Percentiles rank a stretch among this genome's conserved stretches.
Evolutionary conservation across 2,113 vertebrate species (phyloP).

Genomic region (Gracilinanus agilis): DNA sequence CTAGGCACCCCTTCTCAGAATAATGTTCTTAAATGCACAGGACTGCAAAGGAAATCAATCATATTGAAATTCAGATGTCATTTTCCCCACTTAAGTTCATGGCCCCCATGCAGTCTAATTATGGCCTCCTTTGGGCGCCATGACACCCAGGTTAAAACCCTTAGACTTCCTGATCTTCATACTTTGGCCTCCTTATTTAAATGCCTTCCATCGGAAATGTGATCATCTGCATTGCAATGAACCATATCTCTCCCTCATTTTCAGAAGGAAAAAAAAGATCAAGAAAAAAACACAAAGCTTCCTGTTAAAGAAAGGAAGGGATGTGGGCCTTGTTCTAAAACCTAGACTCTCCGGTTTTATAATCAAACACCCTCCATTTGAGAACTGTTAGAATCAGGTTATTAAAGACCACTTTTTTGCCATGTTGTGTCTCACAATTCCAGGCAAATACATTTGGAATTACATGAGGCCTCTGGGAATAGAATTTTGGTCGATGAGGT

Average conservation of each 20-base stretch:
- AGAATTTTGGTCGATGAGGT: too few relatives aligned
- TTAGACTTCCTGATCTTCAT: not conserved
- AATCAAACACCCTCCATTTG: not conserved
- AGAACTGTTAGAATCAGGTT: not conserved
- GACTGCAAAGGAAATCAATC: not conserved
- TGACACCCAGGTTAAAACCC: not conserved
- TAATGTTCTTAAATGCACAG: not conserved
- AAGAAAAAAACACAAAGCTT: not conserved
- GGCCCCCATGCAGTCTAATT: not conserved
- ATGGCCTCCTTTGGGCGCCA: not conserved
- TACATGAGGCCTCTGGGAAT: not conserved
- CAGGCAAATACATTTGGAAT: not conserved
- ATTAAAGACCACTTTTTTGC: not conserved
- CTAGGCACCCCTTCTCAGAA: not conserved
- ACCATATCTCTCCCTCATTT: not conserved
- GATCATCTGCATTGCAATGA: not conserved
- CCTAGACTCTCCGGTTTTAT: not conserved
- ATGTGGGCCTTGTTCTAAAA: not conserved
- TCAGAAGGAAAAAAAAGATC: not conserved
- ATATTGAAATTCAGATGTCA: not conserved
- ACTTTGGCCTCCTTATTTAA: not conserved
- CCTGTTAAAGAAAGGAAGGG: not conserved
- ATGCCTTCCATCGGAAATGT: not conserved
- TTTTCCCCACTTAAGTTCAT: not conserved
- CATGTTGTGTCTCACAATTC: not conserved